These are phyloP conservation scores for Pitangus sulphuratus DNA, from an alignment of 2,797 vertebrate species.

Conservation along the genomic window DNA sequence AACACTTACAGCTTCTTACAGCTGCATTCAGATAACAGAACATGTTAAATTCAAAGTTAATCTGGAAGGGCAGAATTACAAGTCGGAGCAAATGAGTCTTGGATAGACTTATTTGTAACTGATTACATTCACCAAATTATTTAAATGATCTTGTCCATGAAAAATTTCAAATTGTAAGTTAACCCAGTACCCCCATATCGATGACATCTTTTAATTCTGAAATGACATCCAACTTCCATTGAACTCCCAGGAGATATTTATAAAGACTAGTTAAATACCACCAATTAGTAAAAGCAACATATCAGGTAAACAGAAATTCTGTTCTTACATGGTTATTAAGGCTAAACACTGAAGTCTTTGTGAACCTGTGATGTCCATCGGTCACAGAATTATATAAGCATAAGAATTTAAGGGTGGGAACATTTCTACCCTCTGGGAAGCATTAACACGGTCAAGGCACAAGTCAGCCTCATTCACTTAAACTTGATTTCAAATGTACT, in stretches of 20 bases:
- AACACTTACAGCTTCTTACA: background rate
- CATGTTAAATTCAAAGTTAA: background rate
- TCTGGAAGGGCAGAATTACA: background rate
- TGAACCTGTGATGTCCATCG: background rate
- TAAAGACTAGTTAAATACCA: background rate
- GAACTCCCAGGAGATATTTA: background rate
- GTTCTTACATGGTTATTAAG: background rate
- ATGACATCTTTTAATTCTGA: background rate
- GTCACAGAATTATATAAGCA: background rate
- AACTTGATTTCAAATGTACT: constrained; percentile 6
- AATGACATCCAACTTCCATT: background rate
- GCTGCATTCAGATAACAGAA: background rate
- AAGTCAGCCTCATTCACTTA: background rate
- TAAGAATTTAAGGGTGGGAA: background rate
- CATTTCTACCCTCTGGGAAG: background rate
- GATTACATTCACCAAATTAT: background rate
- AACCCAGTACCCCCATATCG: background rate
- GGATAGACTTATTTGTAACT: background rate
- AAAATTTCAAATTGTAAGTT: background rate
- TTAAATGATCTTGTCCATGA: background rate
- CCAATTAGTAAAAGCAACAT: background rate
- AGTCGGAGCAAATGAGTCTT: background rate
- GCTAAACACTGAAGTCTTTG: background rate
- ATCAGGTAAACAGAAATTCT: background rate
- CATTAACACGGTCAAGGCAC: background rate